Evolutionary conservation across 2,797 vertebrate genomes (phyloP), one percentile per base, ranked within the genome.

Genomic region (Columba guinea): DNA sequence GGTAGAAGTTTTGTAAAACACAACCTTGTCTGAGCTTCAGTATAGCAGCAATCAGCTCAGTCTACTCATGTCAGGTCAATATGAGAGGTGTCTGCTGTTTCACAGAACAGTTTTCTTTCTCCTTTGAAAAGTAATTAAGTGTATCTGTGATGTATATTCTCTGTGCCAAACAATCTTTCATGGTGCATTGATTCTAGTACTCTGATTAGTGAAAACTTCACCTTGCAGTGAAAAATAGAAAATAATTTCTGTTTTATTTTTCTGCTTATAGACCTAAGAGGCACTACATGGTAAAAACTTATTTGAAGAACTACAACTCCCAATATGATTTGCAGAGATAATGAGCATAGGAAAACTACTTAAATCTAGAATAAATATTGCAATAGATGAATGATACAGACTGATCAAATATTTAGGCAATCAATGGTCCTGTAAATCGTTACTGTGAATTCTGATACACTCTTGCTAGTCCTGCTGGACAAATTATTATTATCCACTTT

Each of bases 281-380:
- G 32, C 37, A 37, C 58, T 63, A 7, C 67, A 28, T 19, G 90
- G n/a, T 64, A 77, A 94, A 94, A 95, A 63, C 58, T 93, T 93
- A 46, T 19, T 94, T 23, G 5, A 95, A 92, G 74, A 93, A 68
- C 86, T 82, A 41, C 76, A 94, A 64, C 67, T 95, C 71, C 60
- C 55, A 48, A 10, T 92, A 94, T 83, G 55, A 90, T 80, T 80
- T 91, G 28, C 64, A 39, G 55, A 80, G 56, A 91, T 91, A 96
- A 96, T 26, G 30, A 96, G 70, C 73, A 68, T 21, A 91, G 69
- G 79, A 82, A 91, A 90, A 90, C 79, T 59, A 84, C 82, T 93
- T 96, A 92, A 78, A 89, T 71, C 65, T 92, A 93, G 68, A 96
- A 91, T 94, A 97, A 96, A 94, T 96, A 92, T 85, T 95, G 46